These are phyloP conservation scores for Drosophila tsacasi DNA, from an alignment of 1,140 invertebrate genomes.

Conservation along the genomic window DNA sequence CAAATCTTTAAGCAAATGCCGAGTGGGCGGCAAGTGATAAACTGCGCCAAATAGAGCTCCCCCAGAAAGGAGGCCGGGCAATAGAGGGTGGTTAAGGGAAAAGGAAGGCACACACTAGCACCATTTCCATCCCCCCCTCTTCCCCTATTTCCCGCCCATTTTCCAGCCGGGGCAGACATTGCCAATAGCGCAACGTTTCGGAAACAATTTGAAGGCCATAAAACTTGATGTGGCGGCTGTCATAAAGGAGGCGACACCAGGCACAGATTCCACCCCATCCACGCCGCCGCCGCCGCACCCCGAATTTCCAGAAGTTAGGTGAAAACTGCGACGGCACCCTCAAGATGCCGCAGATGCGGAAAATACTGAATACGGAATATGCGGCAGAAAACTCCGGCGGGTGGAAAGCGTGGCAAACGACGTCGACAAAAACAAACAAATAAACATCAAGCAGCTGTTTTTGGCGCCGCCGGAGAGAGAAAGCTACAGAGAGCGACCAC, in stretches of 20 bases:
- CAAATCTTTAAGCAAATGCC: constrained; percentile 59
- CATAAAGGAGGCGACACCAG: constrained; percentile 60
- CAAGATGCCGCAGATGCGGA: constrained; percentile 45
- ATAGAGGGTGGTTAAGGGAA: not conserved
- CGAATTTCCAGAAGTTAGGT: constrained; percentile 35
- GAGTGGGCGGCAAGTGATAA: constrained; percentile 67
- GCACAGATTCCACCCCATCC: constrained; percentile 33
- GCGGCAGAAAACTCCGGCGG: constrained; percentile 31
- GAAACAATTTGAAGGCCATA: constrained; percentile 83
- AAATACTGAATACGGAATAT: constrained; percentile 24
- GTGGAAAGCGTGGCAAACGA: constrained; percentile 36
- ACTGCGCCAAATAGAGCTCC: constrained; percentile 49
- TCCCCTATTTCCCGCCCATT: constrained; percentile 15
- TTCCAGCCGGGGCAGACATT: constrained; percentile 29
- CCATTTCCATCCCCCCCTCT: constrained; percentile 4
- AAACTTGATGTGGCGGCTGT: constrained; percentile 74
- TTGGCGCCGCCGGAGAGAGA: constrained; percentile 50
- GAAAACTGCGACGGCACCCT: constrained; percentile 47
- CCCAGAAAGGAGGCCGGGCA: not conserved
- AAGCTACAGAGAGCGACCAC: not conserved
- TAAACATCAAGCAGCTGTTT: constrained; percentile 80
- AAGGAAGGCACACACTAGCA: constrained; percentile 18
- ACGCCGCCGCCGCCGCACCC: not conserved
- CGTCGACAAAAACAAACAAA: constrained; percentile 71
- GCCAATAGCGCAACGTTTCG: constrained; percentile 73